Evolutionary conservation across 1,140 invertebrate species (phyloP).

Genomic region (Calosoma granatense): DNA sequence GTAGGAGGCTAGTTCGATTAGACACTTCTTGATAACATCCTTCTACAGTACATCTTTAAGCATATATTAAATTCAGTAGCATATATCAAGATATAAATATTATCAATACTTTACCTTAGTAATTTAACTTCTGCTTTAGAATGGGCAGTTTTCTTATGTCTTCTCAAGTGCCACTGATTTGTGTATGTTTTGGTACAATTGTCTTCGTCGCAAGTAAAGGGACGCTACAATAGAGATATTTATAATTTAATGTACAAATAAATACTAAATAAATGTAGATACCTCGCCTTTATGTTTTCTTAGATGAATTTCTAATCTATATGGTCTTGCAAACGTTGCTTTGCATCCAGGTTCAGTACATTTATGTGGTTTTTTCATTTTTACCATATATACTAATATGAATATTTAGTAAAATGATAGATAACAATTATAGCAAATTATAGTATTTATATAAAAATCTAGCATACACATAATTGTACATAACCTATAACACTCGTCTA

Average conservation of each 20-base stretch:
- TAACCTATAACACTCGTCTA: too few species aligned
- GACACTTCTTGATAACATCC: slow-evolving; percentile 22
- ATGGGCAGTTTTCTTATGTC: slow-evolving; percentile 34
- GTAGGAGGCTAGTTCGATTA: slow-evolving; percentile 27
- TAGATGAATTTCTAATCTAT: slow-evolving; percentile 35
- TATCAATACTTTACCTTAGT: not conserved
- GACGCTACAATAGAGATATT: slow-evolving; percentile 30
- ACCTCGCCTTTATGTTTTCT: slow-evolving; percentile 36
- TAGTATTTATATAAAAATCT: too few species aligned
- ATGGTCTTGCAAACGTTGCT: slow-evolving; percentile 36
- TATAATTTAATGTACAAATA: not conserved
- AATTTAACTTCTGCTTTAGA: not conserved
- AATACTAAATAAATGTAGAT: slow-evolving; percentile 21
- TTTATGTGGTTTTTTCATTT: slow-evolving; percentile 11
- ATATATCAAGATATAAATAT: not conserved
- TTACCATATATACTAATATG: too few species aligned
- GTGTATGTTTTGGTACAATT: slow-evolving; percentile 39
- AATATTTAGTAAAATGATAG: too few species aligned
- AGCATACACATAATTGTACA: too few species aligned
- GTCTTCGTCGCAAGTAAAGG: slow-evolving; percentile 32
- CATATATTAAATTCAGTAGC: not conserved
- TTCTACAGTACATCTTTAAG: slow-evolving; percentile 17
- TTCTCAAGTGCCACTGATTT: slow-evolving; percentile 37
- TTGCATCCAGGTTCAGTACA: slow-evolving; percentile 33
- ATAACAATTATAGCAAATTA: too few species aligned